A percentile compares a stretch with the other conserved stretches of the same genome.
These are phyloP conservation scores for Seriola dumerili DNA, from an alignment of 2,113 vertebrate genomes.

Conservation along the genomic window DNA sequence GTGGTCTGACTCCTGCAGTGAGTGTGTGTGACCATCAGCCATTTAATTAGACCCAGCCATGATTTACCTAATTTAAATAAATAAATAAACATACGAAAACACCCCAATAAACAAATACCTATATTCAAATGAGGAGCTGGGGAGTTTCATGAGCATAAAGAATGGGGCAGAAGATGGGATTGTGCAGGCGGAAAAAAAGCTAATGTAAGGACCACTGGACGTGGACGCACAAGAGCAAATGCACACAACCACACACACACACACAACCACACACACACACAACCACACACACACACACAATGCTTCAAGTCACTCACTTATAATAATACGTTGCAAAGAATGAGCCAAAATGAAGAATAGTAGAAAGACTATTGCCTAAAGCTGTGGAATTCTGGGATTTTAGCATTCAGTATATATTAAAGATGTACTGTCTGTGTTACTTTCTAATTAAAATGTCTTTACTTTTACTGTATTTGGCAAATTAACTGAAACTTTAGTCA, in stretches of 20 bases:
- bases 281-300: conserved; percentile 4
- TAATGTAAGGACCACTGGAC: conserved; percentile 70
- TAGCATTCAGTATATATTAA: background rate
- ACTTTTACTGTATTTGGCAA: background rate
- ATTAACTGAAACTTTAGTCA: background rate
- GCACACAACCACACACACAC: conserved; percentile 12
- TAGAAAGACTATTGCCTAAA: background rate
- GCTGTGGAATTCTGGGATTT: conserved; percentile 6
- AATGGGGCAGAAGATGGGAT: conserved; percentile 65
- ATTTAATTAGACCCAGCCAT: conserved; percentile 86
- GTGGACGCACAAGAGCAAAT: conserved; percentile 45
- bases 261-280: background rate
- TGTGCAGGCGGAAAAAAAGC: conserved; percentile 67
- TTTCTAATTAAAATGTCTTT: background rate
- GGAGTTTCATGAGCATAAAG: conserved; percentile 62
- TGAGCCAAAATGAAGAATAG: background rate
- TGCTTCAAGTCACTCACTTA: conserved; percentile 33
- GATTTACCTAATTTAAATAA: conserved; percentile 84
- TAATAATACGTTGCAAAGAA: conserved; percentile 26
- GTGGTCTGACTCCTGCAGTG: conserved; percentile 80
- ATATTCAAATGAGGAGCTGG: conserved; percentile 80
- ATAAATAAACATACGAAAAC: conserved; percentile 83
- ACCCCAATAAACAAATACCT: conserved; percentile 82
- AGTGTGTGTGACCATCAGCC: conserved; percentile 83
- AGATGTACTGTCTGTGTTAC: background rate